Base-by-base conservation (phyloP, 2,797 vertebrate genomes). In the Neosilurus hyrtlii region DNA sequence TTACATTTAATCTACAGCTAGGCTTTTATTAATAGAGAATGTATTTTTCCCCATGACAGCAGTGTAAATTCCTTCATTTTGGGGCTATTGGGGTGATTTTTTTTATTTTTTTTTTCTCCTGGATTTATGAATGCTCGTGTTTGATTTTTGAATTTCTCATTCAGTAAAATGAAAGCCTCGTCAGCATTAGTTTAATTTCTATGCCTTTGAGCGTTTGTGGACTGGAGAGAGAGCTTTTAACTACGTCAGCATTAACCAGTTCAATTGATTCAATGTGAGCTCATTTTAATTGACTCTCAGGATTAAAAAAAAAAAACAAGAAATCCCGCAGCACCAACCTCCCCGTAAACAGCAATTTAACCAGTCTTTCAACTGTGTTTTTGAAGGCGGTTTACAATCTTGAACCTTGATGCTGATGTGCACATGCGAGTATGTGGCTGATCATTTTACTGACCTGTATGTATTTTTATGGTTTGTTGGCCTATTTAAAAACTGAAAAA, bases 401-500 rank as follows among this genome's bases (percentile, higher is more conserved):
- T 86, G 86, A 91, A 89, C 87, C 86, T 87, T 84, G 78, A 84
- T 88, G 90, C 88, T 91, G 88, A 90, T 92, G 92, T 93, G 91
- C 92, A 93, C 92, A 93, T 88, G 87, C 92, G 91, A 91, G 90
- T 91, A 89, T 88, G 91, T 90, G 89, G 90, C 91, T 83, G 89
- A 80, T 87, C 84, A 85, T 89, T 94, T 92, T 90, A 91, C 91
- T 92, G 89, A 91, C 86, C 78, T 89, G 86, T 91, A 82, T 88
- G 85, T 89, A 86, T 89, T 92, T 91, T 88, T 83, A 92, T 93
- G 91, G 91, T 91, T 89, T 91, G 93, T 94, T 92, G 84, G 88
- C 90, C 90, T 95, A 94, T 95, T 94, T 94, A 94, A 91, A 75
- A 91, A 93, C 78, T 67, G 82, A 92, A 90, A 91, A 94, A 93